phyloP scores from a whole-genome alignment of 2,888 invertebrate species.

The Leucania comma region DNA sequence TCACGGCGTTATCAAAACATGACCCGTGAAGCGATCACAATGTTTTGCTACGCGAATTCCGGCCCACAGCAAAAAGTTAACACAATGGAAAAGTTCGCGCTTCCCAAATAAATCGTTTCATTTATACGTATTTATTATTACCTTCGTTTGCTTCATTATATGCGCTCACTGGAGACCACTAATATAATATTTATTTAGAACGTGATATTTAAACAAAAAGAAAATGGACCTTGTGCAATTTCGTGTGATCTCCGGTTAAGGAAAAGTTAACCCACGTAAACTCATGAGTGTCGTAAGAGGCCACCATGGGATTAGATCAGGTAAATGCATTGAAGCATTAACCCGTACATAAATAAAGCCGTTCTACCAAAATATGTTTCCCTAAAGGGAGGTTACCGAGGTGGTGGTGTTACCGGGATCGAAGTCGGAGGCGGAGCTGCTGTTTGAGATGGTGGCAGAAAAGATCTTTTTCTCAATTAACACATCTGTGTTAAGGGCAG shows the following conservation, averaged over 20 bases:
- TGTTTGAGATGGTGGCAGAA: no score
- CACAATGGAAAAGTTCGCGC: conserved; percentile 82
- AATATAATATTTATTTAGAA: conserved; percentile 37
- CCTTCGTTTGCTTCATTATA: conserved; percentile 63
- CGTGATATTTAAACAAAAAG: conserved; percentile 8
- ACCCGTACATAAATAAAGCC: conserved; percentile 31
- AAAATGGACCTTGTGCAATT: background rate
- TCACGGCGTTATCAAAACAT: conserved; percentile 89
- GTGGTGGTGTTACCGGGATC: no score
- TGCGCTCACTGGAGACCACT: conserved; percentile 67
- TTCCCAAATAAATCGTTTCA: conserved; percentile 80
- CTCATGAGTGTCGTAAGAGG: conserved; percentile 2
- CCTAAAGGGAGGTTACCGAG: background rate
- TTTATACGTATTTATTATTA: conserved; percentile 77
- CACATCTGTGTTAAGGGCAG: no score
- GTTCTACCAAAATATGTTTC: conserved; percentile 23
- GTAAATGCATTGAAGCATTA: conserved; percentile 26
- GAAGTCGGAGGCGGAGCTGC: no score
- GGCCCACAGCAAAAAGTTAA: conserved; percentile 82
- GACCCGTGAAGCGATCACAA: conserved; percentile 87
- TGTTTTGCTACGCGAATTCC: conserved; percentile 83
- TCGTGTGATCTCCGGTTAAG: background rate
- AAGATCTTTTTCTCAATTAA: no score
- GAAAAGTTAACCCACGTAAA: background rate
- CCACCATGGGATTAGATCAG: conserved; percentile 17